A percentile compares a stretch with the other conserved stretches of the same genome.
These are phyloP conservation scores for Aphaenogaster ashmeadi DNA, from an alignment of 1,140 invertebrate species.

Conservation along the genomic window DNA sequence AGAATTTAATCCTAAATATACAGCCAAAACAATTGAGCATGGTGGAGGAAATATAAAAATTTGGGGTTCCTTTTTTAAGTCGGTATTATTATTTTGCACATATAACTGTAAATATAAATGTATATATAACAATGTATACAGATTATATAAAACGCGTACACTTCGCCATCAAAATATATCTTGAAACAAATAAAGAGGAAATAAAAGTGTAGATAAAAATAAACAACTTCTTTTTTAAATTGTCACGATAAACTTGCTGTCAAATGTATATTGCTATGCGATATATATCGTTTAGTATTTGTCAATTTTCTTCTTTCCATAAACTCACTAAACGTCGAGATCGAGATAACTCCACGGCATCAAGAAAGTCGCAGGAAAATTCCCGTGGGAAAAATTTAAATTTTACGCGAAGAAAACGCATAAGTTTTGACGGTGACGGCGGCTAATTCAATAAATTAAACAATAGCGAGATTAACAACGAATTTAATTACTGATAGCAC, in stretches of 20 bases:
- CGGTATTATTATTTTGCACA: too few species aligned
- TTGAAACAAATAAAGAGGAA: background rate
- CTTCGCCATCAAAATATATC: background rate
- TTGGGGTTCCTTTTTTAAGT: too few species aligned
- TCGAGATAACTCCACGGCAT: background rate
- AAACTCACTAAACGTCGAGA: background rate
- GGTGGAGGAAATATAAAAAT: too few species aligned
- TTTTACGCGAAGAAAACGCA: background rate
- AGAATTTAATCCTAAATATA: too few species aligned
- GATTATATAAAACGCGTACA: background rate
- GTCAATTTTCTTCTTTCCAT: background rate
- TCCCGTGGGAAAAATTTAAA: background rate
- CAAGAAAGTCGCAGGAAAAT: background rate
- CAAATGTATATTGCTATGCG: too few species aligned
- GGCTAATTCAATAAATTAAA: conserved; percentile 38
- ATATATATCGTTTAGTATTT: background rate
- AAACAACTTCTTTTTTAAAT: background rate
- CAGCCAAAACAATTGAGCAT: too few species aligned
- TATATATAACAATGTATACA: background rate
- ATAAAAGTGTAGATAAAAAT: background rate
- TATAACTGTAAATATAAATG: background rate
- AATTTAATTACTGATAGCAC: background rate
- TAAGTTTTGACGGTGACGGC: background rate
- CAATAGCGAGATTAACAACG: conserved; percentile 6
- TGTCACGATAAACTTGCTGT: background rate